Percentiles rank a stretch among this genome's conserved stretches.
Conservation (phyloP, 2,113 vertebrate genomes). For the Oncorhynchus masou region DNA sequence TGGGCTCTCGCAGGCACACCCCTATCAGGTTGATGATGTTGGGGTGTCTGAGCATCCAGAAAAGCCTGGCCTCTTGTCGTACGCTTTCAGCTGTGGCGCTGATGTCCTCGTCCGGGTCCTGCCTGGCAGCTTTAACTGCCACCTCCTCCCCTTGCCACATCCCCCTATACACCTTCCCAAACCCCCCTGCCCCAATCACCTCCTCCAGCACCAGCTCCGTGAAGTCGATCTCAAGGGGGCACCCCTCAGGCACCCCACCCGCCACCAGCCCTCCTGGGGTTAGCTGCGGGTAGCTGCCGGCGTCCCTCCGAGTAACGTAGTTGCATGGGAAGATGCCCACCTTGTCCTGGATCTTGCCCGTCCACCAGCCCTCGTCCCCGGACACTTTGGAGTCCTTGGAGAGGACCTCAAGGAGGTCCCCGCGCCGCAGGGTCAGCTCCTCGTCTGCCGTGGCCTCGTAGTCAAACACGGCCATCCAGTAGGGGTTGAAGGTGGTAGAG, state of each 20-base stretch:
- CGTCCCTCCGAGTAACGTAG: slow-evolving; percentile 79
- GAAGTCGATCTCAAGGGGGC: slow-evolving; percentile 84
- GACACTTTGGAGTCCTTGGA: slow-evolving; percentile 89
- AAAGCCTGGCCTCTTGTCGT: slow-evolving; percentile 85
- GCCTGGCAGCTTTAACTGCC: slow-evolving; percentile 85
- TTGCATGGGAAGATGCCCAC: slow-evolving; percentile 91
- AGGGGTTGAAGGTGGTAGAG: slow-evolving; percentile 62
- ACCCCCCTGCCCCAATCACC: slow-evolving; percentile 88
- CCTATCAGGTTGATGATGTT: slow-evolving; percentile 87
- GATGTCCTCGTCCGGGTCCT: slow-evolving; percentile 87
- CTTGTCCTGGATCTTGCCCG: slow-evolving; percentile 85
- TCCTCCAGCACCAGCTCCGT: slow-evolving; percentile 82
- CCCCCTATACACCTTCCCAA: slow-evolving; percentile 88
- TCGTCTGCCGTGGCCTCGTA: slow-evolving; percentile 88
- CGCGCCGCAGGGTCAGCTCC: slow-evolving; percentile 84
- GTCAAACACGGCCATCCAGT: slow-evolving; percentile 89
- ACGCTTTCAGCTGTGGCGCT: slow-evolving; percentile 83
- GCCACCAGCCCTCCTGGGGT: slow-evolving; percentile 58
- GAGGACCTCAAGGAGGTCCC: slow-evolving; percentile 86
- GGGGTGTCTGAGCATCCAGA: slow-evolving; percentile 85
- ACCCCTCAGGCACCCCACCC: slow-evolving; percentile 57
- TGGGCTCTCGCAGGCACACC: slow-evolving; percentile 83
- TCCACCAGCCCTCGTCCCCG: slow-evolving; percentile 93
- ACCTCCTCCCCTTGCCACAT: slow-evolving; percentile 81
- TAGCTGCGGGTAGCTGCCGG: slow-evolving; percentile 67